A percentile compares a stretch with the other conserved stretches of the same genome.
phyloP scores from a whole-genome alignment of 2,888 invertebrate genomes.

The Tetragonula carbonaria region DNA sequence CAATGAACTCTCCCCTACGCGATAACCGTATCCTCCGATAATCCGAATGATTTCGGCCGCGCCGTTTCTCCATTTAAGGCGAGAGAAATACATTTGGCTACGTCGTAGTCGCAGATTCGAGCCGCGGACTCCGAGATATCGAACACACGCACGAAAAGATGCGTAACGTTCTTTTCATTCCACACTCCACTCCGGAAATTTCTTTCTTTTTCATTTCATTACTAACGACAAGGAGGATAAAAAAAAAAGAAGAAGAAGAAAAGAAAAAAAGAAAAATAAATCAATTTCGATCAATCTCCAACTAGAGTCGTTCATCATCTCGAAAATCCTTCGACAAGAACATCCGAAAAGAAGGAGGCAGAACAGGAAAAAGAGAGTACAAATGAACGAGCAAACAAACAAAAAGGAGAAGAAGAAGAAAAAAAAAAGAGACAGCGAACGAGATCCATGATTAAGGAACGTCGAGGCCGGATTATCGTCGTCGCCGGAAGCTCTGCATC shows the following conservation, averaged over 20 bases:
- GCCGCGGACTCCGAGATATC: background rate
- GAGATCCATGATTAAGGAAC: conserved; percentile 49
- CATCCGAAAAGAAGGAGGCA: background rate
- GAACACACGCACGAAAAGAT: conserved; percentile 1
- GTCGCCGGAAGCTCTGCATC: conserved; percentile 27
- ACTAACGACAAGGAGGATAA: background rate
- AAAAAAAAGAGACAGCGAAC: conserved; percentile 3
- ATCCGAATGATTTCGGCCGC: background rate
- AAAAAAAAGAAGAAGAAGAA: background rate
- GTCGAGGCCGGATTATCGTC: conserved; percentile 50
- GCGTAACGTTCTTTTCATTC: background rate
- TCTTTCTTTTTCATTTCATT: too few relatives aligned
- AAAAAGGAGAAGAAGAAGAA: background rate
- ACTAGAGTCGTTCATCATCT: conserved; percentile 2
- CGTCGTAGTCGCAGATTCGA: background rate
- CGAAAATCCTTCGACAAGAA: conserved; percentile 2
- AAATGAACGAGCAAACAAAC: background rate
- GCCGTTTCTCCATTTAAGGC: conserved; percentile 47
- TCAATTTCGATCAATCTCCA: background rate
- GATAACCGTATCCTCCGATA: background rate
- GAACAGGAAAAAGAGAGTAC: background rate
- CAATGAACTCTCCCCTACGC: conserved; percentile 14
- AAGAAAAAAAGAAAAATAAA: too few relatives aligned
- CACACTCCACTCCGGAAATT: background rate
- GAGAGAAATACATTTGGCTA: conserved; percentile 34